Conservation (phyloP, 35 echinoderm and acorn worm species). For the Ptychodera flava region DNA sequence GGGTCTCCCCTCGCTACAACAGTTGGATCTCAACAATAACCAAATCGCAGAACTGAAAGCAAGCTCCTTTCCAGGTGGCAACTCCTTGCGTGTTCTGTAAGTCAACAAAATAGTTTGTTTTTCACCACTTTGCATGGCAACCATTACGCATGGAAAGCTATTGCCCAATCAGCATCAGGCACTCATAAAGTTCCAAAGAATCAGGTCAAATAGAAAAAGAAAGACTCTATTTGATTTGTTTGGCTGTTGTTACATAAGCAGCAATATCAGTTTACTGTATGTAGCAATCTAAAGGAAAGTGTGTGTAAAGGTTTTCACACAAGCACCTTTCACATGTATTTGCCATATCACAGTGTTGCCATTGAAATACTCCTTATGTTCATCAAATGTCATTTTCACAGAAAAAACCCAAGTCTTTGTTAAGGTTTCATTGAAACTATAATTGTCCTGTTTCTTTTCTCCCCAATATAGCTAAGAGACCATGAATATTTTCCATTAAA, state of each 20-base stretch:
- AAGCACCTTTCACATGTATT: no score
- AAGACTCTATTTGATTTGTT: neutral
- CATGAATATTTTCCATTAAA: no score
- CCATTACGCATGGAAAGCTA: neutral
- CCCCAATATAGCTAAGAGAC: no score
- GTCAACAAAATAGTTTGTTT: neutral
- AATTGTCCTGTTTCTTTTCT: no score
- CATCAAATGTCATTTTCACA: no score
- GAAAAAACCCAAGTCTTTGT: no score
- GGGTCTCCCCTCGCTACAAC: neutral
- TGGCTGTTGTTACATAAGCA: neutral
- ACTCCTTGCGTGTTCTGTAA: neutral
- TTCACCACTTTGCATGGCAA: neutral
- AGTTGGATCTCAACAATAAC: constrained; percentile 7
- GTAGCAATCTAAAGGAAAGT: no score
- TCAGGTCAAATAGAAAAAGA: neutral
- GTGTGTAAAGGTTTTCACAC: no score
- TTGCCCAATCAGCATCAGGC: neutral
- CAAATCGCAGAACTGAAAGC: neutral
- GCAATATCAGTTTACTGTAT: neutral
- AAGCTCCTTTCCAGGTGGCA: neutral
- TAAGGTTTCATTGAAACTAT: no score
- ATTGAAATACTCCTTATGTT: no score
- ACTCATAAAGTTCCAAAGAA: neutral
- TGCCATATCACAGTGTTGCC: no score